A percentile compares a stretch with the other conserved stretches of the same genome.
These are phyloP conservation scores for Formica selysi DNA, from an alignment of 1,140 invertebrate genomes.

Conservation along the genomic window DNA sequence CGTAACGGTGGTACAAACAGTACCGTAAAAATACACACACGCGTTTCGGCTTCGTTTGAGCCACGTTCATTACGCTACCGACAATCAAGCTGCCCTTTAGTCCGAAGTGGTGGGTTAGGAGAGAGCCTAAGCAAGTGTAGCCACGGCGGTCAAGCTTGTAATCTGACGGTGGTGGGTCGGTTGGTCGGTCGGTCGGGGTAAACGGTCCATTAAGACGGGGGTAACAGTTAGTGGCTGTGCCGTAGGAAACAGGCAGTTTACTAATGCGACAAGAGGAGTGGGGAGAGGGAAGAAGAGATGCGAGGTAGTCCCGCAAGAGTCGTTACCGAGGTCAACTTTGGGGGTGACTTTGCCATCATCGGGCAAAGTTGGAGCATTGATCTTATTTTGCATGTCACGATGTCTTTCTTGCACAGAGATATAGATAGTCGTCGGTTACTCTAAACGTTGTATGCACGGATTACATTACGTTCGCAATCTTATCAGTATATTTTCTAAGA, in stretches of 20 bases:
- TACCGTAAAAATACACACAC: neutral
- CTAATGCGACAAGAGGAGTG: constrained; percentile 62
- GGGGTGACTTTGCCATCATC: constrained; percentile 42
- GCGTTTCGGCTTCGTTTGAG: constrained; percentile 55
- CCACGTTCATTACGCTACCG: constrained; percentile 69
- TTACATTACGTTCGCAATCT: constrained; percentile 13
- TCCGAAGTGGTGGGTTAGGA: constrained; percentile 33
- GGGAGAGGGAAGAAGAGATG: neutral
- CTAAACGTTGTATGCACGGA: neutral
- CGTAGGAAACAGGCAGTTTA: constrained; percentile 72
- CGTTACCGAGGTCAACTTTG: constrained; percentile 51
- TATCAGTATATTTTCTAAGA: constrained; percentile 17
- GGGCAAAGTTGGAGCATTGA: constrained; percentile 14
- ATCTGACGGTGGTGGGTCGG: constrained; percentile 75
- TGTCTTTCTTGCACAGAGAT: neutral
- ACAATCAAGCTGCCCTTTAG: constrained; percentile 62
- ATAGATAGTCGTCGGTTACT: neutral
- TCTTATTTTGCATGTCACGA: constrained; percentile 39
- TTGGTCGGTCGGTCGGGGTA: constrained; percentile 67
- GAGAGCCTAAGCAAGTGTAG: constrained; percentile 66
- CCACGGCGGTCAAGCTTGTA: constrained; percentile 75
- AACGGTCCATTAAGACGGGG: constrained; percentile 77
- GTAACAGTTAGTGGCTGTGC: constrained; percentile 73
- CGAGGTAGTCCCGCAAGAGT: constrained; percentile 45
- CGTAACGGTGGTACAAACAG: neutral